phyloP scores from a whole-genome alignment of 2,888 invertebrate genomes.

The Ormyrus thymus region DNA sequence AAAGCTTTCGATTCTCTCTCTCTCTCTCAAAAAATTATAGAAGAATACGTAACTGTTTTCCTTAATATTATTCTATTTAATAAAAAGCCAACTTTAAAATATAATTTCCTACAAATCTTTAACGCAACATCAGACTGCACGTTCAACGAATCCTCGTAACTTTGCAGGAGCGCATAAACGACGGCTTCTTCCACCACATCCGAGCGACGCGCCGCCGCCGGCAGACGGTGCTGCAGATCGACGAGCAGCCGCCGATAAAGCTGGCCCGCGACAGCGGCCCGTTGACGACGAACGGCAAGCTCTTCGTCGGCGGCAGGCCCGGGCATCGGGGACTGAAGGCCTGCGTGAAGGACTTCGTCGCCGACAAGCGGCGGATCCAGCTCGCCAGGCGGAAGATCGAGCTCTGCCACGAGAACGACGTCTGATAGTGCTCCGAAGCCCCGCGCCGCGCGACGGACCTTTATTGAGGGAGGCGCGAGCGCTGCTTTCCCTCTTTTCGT shows the following conservation, averaged over 20 bases:
- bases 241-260: slow-evolving; percentile 66
- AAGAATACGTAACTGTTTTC: too few species aligned
- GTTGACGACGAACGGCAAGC: slow-evolving; percentile 71
- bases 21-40: too few species aligned
- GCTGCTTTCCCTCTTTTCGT: too few species aligned
- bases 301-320: slow-evolving; percentile 72
- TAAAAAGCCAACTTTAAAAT: too few species aligned
- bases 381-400: slow-evolving; percentile 71
- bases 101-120: too few species aligned
- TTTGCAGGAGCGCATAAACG: slow-evolving; percentile 70
- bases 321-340: slow-evolving; percentile 71
- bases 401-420: slow-evolving; percentile 73
- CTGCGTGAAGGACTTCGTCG: slow-evolving; percentile 71
- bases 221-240: slow-evolving; percentile 70
- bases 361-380: slow-evolving; percentile 70
- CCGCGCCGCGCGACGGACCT: too few species aligned
- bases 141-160: not conserved
- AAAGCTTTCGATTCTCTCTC: too few species aligned
- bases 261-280: slow-evolving; percentile 66
- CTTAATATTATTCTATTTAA: too few species aligned
- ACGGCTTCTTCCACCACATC: slow-evolving; percentile 71
- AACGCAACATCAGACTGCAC: not conserved
- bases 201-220: slow-evolving; percentile 68
- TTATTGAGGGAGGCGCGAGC: too few species aligned
- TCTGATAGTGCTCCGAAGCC: slow-evolving; percentile 66